These are phyloP conservation scores for Parotocinclus haroldoi DNA, from an alignment of 2,797 vertebrate species.

Conservation along the genomic window DNA sequence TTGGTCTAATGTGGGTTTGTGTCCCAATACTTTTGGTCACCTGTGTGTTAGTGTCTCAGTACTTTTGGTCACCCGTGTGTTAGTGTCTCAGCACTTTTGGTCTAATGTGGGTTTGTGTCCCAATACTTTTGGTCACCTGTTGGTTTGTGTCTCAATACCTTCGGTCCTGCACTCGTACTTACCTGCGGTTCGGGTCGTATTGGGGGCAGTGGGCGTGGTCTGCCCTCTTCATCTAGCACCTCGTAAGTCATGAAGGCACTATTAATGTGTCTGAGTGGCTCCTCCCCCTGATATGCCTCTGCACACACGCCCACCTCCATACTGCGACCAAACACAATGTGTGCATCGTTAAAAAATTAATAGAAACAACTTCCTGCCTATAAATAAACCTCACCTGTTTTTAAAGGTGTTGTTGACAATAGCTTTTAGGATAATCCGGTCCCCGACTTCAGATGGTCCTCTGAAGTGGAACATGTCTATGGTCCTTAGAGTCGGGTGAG, in stretches of 20 bases:
- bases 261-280: slow-evolving; percentile 83
- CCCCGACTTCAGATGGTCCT: slow-evolving; percentile 87
- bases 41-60: no score
- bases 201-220: slow-evolving; percentile 71
- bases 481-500: slow-evolving; percentile 80
- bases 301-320: slow-evolving; percentile 93
- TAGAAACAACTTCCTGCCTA: background rate
- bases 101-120: no score
- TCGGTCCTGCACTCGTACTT: no score
- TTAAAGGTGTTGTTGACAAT: slow-evolving; percentile 94
- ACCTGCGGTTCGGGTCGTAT: slow-evolving; percentile 84
- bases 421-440: slow-evolving; percentile 84
- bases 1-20: no score
- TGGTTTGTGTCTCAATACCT: no score
- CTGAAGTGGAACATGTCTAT: slow-evolving; percentile 87
- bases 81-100: no score
- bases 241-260: slow-evolving; percentile 94
- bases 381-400: slow-evolving; percentile 76
- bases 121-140: no score
- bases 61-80: no score
- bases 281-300: slow-evolving; percentile 83
- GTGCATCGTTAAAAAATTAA: background rate
- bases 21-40: no score
- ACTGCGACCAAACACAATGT: slow-evolving; percentile 61
- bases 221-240: slow-evolving; percentile 76